Conservation (phyloP, 2,113 vertebrate genomes). For the Colaptes auratus region DNA sequence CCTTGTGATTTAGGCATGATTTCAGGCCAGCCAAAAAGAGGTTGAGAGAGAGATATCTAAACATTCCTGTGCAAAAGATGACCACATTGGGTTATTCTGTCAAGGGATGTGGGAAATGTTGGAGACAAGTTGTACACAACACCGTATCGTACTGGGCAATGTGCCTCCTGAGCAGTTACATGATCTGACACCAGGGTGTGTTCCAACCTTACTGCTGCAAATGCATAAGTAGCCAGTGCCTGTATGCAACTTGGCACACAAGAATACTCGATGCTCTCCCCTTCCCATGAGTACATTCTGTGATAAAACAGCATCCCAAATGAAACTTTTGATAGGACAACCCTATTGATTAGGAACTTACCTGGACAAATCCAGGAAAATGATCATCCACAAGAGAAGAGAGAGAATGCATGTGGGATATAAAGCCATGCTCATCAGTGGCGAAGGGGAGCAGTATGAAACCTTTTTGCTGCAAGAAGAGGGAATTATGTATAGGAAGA, state of each 20-base stretch:
- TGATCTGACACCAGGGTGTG: not conserved
- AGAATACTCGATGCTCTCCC: not conserved
- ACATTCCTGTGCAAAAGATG: not conserved
- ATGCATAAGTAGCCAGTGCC: not conserved
- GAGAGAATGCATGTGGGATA: not conserved
- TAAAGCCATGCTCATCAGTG: not conserved
- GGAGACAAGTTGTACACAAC: not conserved
- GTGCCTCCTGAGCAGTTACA: not conserved
- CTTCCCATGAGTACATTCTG: not conserved
- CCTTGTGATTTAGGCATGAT: not conserved
- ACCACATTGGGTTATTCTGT: not conserved
- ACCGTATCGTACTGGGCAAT: accelerated
- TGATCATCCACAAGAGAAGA: not conserved
- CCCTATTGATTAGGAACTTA: not conserved
- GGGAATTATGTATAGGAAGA: not conserved
- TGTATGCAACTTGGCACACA: not conserved
- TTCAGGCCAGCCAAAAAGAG: not conserved
- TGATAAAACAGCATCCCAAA: not conserved
- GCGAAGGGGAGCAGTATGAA: not conserved
- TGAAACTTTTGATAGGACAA: not conserved
- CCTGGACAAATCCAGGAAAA: not conserved
- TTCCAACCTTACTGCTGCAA: not conserved
- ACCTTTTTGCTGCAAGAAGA: not conserved
- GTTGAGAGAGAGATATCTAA: not conserved
- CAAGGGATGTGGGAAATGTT: constrained; percentile 10